Base-by-base conservation (phyloP, 2,888 invertebrate species). In the Athalia cordata region DNA sequence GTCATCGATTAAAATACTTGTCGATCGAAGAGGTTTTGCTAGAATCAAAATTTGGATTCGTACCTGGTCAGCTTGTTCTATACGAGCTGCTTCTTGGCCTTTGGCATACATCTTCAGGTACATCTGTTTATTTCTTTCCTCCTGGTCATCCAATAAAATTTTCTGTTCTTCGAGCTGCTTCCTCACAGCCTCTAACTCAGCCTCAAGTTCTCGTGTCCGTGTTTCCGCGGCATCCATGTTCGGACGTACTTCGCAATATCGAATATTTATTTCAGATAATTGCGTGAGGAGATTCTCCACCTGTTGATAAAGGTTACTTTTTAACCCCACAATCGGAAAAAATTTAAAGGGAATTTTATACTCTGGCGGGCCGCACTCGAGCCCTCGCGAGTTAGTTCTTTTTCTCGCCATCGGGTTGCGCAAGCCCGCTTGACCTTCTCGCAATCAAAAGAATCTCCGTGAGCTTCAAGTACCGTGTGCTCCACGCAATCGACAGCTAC, bases 101-200 rank as follows among this genome's bases (percentile, higher is more conserved):
- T 96, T 95, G 85, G 94, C 93, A 90, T 95, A 96, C 95, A 96
- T 95, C 90, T 96, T 94, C 87, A 96, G 91, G 90, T 96, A 96
- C 91, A 94, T 93, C 85, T 95, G 93, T 85, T 94, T 94, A 85
- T 96, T 95, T 82, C 94, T 93, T 83, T 92, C 93, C 84, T 96
- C 95, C 81, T 95, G 94, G 74, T 95, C 95, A 79, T 93, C 91
- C 50, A 96, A 78, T 29, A 89, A 81, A 47, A 83, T 92, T 84
- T 95, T 95, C 81, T 95, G 94, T 80, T 95, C 95, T 77, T 93
- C 91, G 59, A 96, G 90, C 84, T 94, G 94, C 78, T 92, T 92
- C 86, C 94, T 94, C 74, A 94, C 93, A 79, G 94, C 93, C 84
- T 95, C 95, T 79, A 96, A 89, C 86, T 95, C 94, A 79, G 92